phyloP scores from a whole-genome alignment of 2,113 vertebrate species.

The Chaetodon auriga region DNA sequence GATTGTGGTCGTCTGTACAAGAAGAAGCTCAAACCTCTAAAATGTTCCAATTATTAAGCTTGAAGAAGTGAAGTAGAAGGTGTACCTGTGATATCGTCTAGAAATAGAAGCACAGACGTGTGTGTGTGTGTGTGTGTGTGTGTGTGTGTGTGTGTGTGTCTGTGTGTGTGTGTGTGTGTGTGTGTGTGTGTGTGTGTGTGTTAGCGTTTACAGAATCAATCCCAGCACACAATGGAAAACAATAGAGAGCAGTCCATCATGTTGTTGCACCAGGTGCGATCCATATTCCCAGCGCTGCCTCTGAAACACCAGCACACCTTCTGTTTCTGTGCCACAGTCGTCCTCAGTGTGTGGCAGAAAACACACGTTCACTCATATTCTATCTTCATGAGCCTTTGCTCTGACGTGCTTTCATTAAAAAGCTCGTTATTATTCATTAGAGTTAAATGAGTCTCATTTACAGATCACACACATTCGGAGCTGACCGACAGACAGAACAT shows the following conservation, averaged over 20 bases:
- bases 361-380: not conserved
- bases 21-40: conserved; percentile 46
- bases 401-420: conserved; percentile 33
- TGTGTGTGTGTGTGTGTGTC: conserved; percentile 22
- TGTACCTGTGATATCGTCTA: conserved; percentile 47
- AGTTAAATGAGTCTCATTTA: conserved; percentile 72
- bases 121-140: conserved; percentile 27
- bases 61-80: conserved; percentile 40
- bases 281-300: conserved; percentile 45
- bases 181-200: conserved; percentile 25
- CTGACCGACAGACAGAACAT: not conserved
- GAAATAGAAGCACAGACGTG: conserved; percentile 70
- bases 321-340: not conserved
- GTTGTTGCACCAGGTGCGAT: conserved; percentile 32
- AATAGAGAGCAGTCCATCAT: conserved; percentile 61
- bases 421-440: conserved; percentile 68
- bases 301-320: not conserved
- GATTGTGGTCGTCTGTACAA: conserved; percentile 53
- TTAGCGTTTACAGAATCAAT: conserved; percentile 38
- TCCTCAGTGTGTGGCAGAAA: conserved; percentile 40
- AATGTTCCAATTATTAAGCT: conserved; percentile 67
- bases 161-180: conserved; percentile 34
- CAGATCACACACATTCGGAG: conserved; percentile 24
- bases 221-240: conserved; percentile 47
- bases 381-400: conserved; percentile 49